These are phyloP conservation scores for Pectinophora gossypiella DNA, from an alignment of 1,140 invertebrate species.

Conservation along the genomic window DNA sequence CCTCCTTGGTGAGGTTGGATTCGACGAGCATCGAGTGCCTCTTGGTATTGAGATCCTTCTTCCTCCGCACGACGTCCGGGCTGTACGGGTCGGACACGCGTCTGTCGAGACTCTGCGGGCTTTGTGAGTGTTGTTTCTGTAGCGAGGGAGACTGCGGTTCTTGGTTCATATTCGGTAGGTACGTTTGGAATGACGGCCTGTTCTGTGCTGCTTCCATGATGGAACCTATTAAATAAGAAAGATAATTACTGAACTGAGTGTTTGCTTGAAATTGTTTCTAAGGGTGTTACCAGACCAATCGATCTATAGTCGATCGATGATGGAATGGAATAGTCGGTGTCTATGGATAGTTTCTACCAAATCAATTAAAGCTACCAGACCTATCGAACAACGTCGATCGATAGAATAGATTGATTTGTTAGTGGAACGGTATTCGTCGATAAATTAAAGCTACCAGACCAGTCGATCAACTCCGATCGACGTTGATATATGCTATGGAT, in stretches of 20 bases:
- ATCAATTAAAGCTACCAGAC: no score
- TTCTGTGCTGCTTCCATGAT: slow-evolving; percentile 80
- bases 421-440: no score
- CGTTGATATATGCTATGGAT: no score
- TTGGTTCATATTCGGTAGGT: slow-evolving; percentile 49
- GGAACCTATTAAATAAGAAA: slow-evolving; percentile 42
- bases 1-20: slow-evolving; percentile 46
- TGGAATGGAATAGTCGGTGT: no score
- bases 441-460: no score
- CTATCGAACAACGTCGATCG: no score
- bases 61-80: slow-evolving; percentile 50
- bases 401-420: no score
- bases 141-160: slow-evolving; percentile 38
- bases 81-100: slow-evolving; percentile 66
- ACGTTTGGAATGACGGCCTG: slow-evolving; percentile 69
- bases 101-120: slow-evolving; percentile 38
- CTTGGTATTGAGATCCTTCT: slow-evolving; percentile 56
- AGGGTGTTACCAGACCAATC: no score
- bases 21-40: slow-evolving; percentile 65
- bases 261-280: no score
- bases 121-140: slow-evolving; percentile 45
- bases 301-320: no score
- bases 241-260: background rate
- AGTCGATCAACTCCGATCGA: no score
- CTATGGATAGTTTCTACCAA: no score